A percentile compares a stretch with the other conserved stretches of the same genome.
phyloP scores from a whole-genome alignment of 2,888 invertebrate species.

The Himalopsyche kuldschensis region DNA sequence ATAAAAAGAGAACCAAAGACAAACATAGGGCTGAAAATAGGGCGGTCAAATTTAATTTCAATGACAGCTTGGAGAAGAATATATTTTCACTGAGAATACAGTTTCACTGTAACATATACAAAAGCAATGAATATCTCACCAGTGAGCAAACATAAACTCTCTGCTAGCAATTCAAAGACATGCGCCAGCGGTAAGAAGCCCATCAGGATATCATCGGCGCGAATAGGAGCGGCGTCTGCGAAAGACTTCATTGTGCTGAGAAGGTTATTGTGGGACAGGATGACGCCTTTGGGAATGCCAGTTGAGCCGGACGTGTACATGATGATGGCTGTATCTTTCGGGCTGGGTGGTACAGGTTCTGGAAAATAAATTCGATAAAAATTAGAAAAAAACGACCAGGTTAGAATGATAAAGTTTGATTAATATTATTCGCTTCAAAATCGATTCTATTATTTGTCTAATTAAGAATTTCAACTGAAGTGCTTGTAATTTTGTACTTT shows the following conservation, averaged over 20 bases:
- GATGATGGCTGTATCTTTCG: constrained; percentile 87
- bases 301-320: constrained; percentile 99
- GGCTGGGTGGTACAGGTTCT: constrained; percentile 65
- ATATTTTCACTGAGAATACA: no score
- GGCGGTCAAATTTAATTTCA: no score
- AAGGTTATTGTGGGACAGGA: constrained; percentile 81
- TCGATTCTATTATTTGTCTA: not conserved
- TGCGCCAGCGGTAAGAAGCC: constrained; percentile 97
- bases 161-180: constrained; percentile 94
- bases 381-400: no score
- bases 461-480: no score
- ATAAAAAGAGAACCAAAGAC: no score
- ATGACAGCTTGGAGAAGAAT: no score
- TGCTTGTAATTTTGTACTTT: no score
- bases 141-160: constrained; percentile 77
- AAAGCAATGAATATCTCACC: constrained; percentile 58
- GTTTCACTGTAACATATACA: not conserved
- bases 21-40: no score
- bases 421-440: no score
- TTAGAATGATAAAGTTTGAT: no score
- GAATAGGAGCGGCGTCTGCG: constrained; percentile 74
- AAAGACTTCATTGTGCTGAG: constrained; percentile 79
- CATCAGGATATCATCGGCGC: constrained; percentile 79
- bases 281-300: constrained; percentile 89
- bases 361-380: constrained; percentile 41